These are phyloP conservation scores for Leptodirus hochenwartii DNA, from an alignment of 2,888 invertebrate genomes.

Conservation along the genomic window DNA sequence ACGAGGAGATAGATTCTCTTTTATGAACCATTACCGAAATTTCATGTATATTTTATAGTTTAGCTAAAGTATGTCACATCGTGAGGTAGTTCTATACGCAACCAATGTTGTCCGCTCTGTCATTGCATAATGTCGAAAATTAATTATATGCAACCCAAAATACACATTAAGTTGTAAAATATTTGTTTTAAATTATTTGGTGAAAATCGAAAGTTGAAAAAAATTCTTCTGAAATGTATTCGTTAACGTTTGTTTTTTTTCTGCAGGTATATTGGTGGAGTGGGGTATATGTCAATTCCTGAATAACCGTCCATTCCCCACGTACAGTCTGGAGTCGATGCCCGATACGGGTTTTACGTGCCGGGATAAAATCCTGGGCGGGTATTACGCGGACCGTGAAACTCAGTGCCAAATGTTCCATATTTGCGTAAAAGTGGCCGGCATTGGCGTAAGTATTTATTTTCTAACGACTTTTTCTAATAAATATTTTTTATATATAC, in stretches of 20 bases:
- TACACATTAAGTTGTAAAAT: too few species aligned
- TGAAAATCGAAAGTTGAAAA: background rate
- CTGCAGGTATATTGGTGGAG: slow-evolving; percentile 20
- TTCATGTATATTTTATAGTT: too few species aligned
- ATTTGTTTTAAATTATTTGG: too few species aligned
- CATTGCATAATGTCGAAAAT: too few species aligned
- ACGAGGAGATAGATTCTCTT: too few species aligned
- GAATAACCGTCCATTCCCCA: slow-evolving; percentile 29
- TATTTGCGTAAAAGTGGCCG: slow-evolving; percentile 71
- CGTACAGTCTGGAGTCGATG: slow-evolving; percentile 39
- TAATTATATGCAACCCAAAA: too few species aligned
- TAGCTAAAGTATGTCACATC: too few species aligned
- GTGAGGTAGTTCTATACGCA: too few species aligned
- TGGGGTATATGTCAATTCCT: slow-evolving; percentile 23
- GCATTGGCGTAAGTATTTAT: slow-evolving; percentile 39
- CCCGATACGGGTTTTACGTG: slow-evolving; percentile 56
- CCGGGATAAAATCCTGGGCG: slow-evolving; percentile 68
- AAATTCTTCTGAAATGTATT: background rate
- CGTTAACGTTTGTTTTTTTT: slow-evolving; percentile 5
- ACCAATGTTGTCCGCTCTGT: too few species aligned
- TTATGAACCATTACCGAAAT: too few species aligned
- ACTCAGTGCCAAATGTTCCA: slow-evolving; percentile 81
- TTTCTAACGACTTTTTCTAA: slow-evolving; percentile 2
- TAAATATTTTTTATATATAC: background rate
- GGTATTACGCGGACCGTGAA: slow-evolving; percentile 75